Evolutionary conservation across 2,113 vertebrate species (phyloP).

Genomic region (Osmerus eperlanus): DNA sequence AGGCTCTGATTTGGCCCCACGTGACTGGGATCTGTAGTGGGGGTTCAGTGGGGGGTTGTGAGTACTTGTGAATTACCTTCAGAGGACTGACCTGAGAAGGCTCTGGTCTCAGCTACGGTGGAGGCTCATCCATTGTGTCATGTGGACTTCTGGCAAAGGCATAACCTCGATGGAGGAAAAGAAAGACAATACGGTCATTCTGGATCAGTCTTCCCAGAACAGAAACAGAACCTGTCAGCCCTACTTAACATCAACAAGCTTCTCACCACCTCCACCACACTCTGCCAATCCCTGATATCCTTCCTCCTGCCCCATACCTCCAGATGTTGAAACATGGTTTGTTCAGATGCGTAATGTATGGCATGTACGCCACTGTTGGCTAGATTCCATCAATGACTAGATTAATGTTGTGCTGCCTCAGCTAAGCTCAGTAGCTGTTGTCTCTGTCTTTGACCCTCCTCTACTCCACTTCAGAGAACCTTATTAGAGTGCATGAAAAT

Average conservation of each 20-base stretch:
- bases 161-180: conserved; percentile 80
- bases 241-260: conserved; percentile 62
- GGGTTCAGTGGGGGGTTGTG: conserved; percentile 7
- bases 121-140: conserved; percentile 87
- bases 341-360: not conserved
- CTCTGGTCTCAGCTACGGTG: conserved; percentile 67
- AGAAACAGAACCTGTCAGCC: conserved; percentile 72
- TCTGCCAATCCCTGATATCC: conserved; percentile 37
- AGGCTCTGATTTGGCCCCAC: not conserved
- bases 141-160: conserved; percentile 90
- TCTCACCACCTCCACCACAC: conserved; percentile 48
- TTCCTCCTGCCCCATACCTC: not conserved
- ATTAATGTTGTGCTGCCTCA: conserved; percentile 17
- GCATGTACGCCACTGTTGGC: conserved; percentile 16
- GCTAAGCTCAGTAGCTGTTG: conserved; percentile 6
- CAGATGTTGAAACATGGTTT: no score
- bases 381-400: conserved; percentile 29
- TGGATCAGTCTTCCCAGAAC: conserved; percentile 65
- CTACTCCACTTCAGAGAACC: conserved; percentile 25
- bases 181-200: conserved; percentile 67
- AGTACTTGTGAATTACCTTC: conserved; percentile 8
- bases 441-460: conserved; percentile 46
- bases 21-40: conserved; percentile 7
- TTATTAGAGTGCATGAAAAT: not conserved
- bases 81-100: conserved; percentile 77